Conservation (phyloP, 64 coral and sea anemone genomes). For the Pachyseris speciosa region DNA sequence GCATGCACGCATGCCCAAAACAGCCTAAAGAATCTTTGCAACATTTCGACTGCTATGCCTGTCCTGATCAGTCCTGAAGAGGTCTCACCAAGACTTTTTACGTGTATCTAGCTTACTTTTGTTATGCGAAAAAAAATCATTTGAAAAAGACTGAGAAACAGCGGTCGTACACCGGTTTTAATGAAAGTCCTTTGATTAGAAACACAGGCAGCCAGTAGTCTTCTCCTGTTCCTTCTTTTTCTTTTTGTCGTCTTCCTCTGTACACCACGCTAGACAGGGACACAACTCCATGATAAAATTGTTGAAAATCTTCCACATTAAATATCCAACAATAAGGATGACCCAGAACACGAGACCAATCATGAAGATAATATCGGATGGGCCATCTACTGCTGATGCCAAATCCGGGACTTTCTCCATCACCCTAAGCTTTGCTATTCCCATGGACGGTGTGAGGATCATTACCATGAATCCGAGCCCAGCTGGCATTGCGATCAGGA, state of each 20-base stretch:
- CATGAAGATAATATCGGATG: constrained; percentile 82
- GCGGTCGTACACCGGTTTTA: not conserved
- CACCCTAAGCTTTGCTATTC: constrained; percentile 55
- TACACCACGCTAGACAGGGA: constrained; percentile 59
- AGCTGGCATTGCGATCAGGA: constrained; percentile 73
- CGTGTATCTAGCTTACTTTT: no score
- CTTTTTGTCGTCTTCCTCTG: constrained; percentile 39
- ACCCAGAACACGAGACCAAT: constrained; percentile 90
- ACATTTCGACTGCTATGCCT: no score
- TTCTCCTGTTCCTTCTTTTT: constrained; percentile 23
- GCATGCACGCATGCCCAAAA: no score
- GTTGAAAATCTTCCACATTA: constrained; percentile 73
- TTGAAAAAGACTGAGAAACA: no score
- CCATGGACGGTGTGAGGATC: constrained; percentile 76
- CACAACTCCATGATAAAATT: constrained; percentile 63
- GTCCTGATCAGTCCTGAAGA: no score
- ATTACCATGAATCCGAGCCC: constrained; percentile 68
- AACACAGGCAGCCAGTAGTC: constrained; percentile 47
- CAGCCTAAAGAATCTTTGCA: no score
- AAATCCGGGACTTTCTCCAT: constrained; percentile 65
- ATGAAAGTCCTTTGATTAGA: not conserved
- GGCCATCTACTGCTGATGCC: constrained; percentile 10
- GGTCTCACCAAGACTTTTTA: no score
- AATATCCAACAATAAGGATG: constrained; percentile 47
- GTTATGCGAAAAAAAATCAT: no score